Evolutionary conservation across 2,888 invertebrate genomes (phyloP).

Genomic region (Entomobrya multifasciata): DNA sequence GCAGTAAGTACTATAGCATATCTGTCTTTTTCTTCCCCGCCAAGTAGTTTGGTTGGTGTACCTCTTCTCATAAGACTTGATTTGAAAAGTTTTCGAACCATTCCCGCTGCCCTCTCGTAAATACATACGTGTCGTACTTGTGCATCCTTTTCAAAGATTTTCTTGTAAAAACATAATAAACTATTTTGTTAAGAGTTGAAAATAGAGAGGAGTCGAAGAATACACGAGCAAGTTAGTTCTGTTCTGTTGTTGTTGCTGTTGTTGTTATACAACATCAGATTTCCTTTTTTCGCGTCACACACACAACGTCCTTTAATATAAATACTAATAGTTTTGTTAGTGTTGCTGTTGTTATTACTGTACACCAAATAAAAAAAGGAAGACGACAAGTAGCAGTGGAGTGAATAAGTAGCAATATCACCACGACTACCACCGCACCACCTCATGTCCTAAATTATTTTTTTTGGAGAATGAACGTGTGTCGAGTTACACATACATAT

Average conservation of each 20-base stretch:
- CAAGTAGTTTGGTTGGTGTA: too few relatives aligned
- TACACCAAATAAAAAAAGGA: background rate
- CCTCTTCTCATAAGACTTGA: constrained; percentile 10
- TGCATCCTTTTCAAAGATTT: constrained; percentile 17
- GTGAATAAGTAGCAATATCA: background rate
- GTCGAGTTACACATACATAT: background rate
- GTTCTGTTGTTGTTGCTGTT: background rate
- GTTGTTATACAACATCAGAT: background rate
- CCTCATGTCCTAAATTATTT: constrained; percentile 27
- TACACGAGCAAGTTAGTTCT: too few relatives aligned
- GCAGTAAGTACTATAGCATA: background rate
- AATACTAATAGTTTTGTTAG: background rate
- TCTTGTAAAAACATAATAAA: constrained; percentile 3
- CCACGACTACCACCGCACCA: too few relatives aligned
- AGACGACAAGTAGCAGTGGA: background rate
- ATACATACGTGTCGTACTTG: too few relatives aligned
- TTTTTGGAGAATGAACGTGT: background rate
- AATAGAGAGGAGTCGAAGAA: background rate
- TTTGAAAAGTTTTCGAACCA: constrained; percentile 56
- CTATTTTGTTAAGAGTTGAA: background rate
- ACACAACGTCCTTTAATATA: background rate
- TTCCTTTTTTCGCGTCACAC: too few relatives aligned
- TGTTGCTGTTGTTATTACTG: background rate
- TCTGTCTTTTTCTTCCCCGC: too few relatives aligned
- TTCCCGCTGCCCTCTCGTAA: constrained; percentile 27